Evolutionary conservation across 2,888 invertebrate species (phyloP).

Genomic region (Melangyna quadrimaculata): DNA sequence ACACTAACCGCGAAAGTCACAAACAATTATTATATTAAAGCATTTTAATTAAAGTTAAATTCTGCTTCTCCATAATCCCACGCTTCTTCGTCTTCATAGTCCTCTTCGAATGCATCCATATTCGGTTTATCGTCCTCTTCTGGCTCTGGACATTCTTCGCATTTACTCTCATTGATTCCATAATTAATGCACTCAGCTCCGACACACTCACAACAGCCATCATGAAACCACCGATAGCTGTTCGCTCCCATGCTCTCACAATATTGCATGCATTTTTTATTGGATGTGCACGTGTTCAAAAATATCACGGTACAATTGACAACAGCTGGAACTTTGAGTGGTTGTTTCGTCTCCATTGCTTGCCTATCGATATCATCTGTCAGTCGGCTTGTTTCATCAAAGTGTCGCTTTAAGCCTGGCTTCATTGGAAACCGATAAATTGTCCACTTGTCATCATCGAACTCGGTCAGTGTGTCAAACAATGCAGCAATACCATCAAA

Average conservation of each 20-base stretch:
- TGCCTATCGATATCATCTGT: slow-evolving; percentile 71
- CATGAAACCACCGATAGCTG: slow-evolving; percentile 94
- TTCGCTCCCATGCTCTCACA: slow-evolving; percentile 80
- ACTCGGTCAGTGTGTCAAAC: slow-evolving; percentile 90
- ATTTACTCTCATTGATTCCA: slow-evolving; percentile 92
- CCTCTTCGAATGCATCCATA: slow-evolving; percentile 78
- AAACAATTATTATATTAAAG: not conserved
- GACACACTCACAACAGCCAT: slow-evolving; percentile 96
- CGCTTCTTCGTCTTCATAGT: slow-evolving; percentile 80
- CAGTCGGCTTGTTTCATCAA: slow-evolving; percentile 47
- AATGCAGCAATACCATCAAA: slow-evolving; percentile 90
- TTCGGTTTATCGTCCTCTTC: slow-evolving; percentile 79
- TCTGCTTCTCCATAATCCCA: slow-evolving; percentile 84
- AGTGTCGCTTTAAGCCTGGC: slow-evolving; percentile 72
- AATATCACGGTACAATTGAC: slow-evolving; percentile 79
- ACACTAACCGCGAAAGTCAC: not conserved
- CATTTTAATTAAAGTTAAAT: slow-evolving; percentile 60
- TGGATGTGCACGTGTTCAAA: slow-evolving; percentile 76
- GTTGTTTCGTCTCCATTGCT: slow-evolving; percentile 58
- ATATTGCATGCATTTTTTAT: slow-evolving; percentile 77
- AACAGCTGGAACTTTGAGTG: slow-evolving; percentile 28
- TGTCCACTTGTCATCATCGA: slow-evolving; percentile 80
- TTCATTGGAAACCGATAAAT: slow-evolving; percentile 76
- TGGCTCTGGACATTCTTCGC: slow-evolving; percentile 83
- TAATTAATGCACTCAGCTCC: slow-evolving; percentile 93